Evolutionary conservation across 1,140 invertebrate species (phyloP).

Genomic region (Cotesia glomerata): DNA sequence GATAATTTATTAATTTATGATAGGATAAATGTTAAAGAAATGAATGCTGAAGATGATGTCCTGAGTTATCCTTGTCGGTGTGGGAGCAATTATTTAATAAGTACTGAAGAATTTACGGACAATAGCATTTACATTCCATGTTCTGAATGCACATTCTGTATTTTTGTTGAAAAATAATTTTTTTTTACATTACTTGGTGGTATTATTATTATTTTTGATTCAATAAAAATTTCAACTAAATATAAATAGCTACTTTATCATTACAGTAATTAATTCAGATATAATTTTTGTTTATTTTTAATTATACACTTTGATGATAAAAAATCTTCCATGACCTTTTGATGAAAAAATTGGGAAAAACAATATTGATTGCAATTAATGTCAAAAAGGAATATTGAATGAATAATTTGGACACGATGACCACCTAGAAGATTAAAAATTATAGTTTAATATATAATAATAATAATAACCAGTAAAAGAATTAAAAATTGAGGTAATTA

Average conservation of each 20-base stretch:
- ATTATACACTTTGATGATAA: too few relatives aligned
- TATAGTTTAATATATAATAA: neutral
- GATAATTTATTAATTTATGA: conserved; percentile 65
- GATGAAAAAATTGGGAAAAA: too few relatives aligned
- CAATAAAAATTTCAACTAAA: too few relatives aligned
- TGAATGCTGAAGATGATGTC: conserved; percentile 55
- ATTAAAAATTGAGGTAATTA: neutral
- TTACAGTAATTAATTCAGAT: too few relatives aligned
- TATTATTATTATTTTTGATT: too few relatives aligned
- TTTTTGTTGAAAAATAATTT: conserved; percentile 63
- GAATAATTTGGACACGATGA: neutral
- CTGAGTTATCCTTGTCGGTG: conserved; percentile 70
- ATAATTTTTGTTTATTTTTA: too few relatives aligned
- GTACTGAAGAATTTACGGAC: conserved; percentile 55
- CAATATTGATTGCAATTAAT: neutral
- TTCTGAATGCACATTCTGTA: conserved; percentile 71
- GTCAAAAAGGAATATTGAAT: conserved; percentile 17
- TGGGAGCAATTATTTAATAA: conserved; percentile 67
- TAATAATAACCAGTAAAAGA: neutral
- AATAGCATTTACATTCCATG: conserved; percentile 62
- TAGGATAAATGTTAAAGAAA: conserved; percentile 62
- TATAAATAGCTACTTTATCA: too few relatives aligned
- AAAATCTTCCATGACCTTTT: too few relatives aligned
- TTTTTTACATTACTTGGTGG: too few relatives aligned
- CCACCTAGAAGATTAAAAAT: conserved; percentile 3